These are phyloP conservation scores for Eristalis intricaria DNA, from an alignment of 2,888 invertebrate genomes.

Conservation along the genomic window DNA sequence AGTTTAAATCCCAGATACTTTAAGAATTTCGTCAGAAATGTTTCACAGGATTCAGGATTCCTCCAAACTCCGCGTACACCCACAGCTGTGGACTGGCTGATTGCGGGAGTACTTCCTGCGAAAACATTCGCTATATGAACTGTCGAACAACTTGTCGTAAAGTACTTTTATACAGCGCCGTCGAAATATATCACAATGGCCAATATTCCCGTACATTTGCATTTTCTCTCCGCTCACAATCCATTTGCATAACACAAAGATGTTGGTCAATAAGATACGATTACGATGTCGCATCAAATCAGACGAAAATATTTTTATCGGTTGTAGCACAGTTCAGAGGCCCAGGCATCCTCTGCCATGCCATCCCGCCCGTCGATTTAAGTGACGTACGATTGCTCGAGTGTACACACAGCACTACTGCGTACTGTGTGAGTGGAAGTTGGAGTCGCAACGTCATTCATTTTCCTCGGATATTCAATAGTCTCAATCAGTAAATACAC, in stretches of 20 bases:
- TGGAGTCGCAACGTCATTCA: constrained; percentile 22
- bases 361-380: neutral
- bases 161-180: too few relatives aligned
- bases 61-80: too few relatives aligned
- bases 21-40: too few relatives aligned
- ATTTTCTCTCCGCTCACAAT: neutral
- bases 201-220: neutral
- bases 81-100: too few relatives aligned
- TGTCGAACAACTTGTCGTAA: too few relatives aligned
- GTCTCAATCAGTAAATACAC: constrained; percentile 43
- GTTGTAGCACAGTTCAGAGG: neutral
- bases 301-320: neutral
- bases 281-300: neutral
- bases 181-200: neutral
- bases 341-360: neutral
- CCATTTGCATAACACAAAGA: neutral
- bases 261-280: neutral
- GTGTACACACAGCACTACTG: neutral
- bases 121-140: too few relatives aligned
- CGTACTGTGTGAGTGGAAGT: neutral
- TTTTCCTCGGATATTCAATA: constrained; percentile 44
- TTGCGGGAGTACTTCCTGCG: too few relatives aligned
- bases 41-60: too few relatives aligned
- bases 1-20: too few relatives aligned
- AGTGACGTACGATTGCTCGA: neutral